Evolutionary conservation across 2,113 vertebrate genomes (phyloP), one percentile per base, ranked within the genome.

Genomic region (Dasypus novemcinctus): DNA sequence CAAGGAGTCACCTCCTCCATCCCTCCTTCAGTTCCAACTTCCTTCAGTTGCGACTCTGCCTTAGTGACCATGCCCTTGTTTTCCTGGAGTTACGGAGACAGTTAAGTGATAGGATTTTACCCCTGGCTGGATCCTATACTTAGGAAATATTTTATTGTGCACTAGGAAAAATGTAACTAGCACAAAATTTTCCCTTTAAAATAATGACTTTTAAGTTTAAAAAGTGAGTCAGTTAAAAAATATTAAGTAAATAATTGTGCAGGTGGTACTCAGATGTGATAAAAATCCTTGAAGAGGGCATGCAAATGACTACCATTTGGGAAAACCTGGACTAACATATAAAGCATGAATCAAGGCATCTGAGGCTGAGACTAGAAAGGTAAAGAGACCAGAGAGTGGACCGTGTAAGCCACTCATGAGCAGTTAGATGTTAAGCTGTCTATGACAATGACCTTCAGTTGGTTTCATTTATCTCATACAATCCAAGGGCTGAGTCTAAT

Each of bases 341-440:
- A 64, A 17, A 27, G n/a, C 59, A 21, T 10, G 29, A 25, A 61
- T 18, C 27, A 6, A 71, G n/a, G 59, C 38, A 27, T 46, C 43
- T 1, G 13, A 46, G 11, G 1, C 14, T 15, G 38, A 52, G 83
- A 17, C 18, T 8, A 7, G 71, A 27, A 20, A 66, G 33, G 23
- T 17, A 25, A 68, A 69, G 38, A 46, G 31, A n/a, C 41, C 25
- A 31, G 7, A 38, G 49, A 14, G 6, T 36, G 11, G 20, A 18
- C 27, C 17, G 13, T 29, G 20, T 7, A 74, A 33, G 17, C 43
- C 63, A 57, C 46, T 27, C n/a, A 72, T 17, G 20, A 27, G 31
- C 11, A 2, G 13, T 12, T 9, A 33, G n/a, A 14, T 1, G 5
- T 5, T 9, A n/a, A 61, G n/a, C 29, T 23, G 13, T 25, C 12